phyloP scores from a whole-genome alignment of 2,888 invertebrate species.

The Patella pellucida region DNA sequence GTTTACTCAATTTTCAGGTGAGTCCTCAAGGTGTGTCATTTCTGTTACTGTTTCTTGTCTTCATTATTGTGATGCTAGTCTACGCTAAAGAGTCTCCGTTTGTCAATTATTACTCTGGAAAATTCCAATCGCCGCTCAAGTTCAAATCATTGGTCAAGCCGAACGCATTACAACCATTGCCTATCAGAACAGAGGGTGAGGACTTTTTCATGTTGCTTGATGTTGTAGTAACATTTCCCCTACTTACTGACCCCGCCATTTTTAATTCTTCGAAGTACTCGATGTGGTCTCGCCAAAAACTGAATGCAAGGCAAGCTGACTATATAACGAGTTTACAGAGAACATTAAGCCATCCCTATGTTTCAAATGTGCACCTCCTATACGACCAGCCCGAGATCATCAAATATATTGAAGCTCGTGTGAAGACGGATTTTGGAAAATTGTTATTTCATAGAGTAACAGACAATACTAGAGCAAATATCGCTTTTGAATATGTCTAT shows the following conservation, averaged over 20 bases:
- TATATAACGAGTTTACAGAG: neutral
- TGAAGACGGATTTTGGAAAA: neutral
- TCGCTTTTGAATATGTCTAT: slow-evolving; percentile 6
- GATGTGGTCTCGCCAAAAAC: neutral
- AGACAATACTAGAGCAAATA: neutral
- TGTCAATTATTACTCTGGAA: too few relatives aligned
- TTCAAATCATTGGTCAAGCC: too few relatives aligned
- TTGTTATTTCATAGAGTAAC: neutral
- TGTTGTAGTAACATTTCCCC: slow-evolving; percentile 1
- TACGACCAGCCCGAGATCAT: slow-evolving; percentile 8
- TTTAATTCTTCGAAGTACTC: neutral
- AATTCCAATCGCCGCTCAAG: too few relatives aligned
- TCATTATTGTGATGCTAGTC: too few relatives aligned
- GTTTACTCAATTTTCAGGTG: too few relatives aligned
- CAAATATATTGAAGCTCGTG: neutral
- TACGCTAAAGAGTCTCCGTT: too few relatives aligned
- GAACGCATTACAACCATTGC: too few relatives aligned
- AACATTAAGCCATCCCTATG: neutral
- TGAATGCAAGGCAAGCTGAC: neutral
- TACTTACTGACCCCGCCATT: neutral
- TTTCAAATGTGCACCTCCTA: slow-evolving; percentile 4
- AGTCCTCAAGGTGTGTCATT: too few relatives aligned
- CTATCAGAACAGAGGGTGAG: too few relatives aligned
- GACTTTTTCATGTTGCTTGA: too few relatives aligned
- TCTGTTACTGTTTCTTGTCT: too few relatives aligned